A percentile compares a stretch with the other conserved stretches of the same genome.
Evolutionary conservation across 2,888 invertebrate genomes (phyloP).

Genomic region (Patella depressa): DNA sequence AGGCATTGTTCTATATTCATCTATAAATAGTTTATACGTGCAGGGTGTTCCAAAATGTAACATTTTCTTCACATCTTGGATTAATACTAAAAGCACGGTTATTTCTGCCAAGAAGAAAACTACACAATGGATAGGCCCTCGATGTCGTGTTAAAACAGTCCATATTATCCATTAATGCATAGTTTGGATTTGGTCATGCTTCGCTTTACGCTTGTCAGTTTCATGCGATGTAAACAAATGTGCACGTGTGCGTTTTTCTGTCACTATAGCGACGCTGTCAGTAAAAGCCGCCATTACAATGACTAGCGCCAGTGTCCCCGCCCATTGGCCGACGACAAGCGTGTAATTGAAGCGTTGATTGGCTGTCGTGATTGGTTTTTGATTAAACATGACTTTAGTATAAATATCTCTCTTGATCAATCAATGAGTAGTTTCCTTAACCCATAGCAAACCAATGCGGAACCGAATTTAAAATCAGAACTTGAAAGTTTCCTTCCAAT

Average conservation of each 20-base stretch:
- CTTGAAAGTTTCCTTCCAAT: constrained; percentile 60
- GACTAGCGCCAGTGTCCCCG: constrained; percentile 14
- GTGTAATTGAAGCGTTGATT: constrained; percentile 34
- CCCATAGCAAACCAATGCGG: constrained; percentile 56
- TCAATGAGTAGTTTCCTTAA: constrained; percentile 58
- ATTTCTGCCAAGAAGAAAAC: too few species aligned
- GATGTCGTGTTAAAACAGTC: too few species aligned
- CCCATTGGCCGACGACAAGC: constrained; percentile 28
- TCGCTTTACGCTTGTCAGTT: constrained; percentile 14
- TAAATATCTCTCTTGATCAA: constrained; percentile 56
- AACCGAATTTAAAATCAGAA: constrained; percentile 62
- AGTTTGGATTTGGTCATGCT: constrained; percentile 1
- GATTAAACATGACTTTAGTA: constrained; percentile 46
- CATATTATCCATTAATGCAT: background rate
- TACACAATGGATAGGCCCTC: too few species aligned
- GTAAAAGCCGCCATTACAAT: constrained; percentile 23
- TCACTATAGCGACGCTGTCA: constrained; percentile 20
- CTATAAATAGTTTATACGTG: too few species aligned
- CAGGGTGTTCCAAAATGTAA: too few species aligned
- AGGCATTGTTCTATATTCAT: too few species aligned
- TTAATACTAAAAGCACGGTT: too few species aligned
- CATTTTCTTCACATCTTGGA: too few species aligned
- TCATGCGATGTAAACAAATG: constrained; percentile 23
- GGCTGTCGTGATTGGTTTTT: constrained; percentile 35
- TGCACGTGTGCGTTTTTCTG: constrained; percentile 21